Evolutionary conservation across 2,797 vertebrate genomes (phyloP), one percentile per base, ranked within the genome.

Genomic region (Cossypha heuglini): DNA sequence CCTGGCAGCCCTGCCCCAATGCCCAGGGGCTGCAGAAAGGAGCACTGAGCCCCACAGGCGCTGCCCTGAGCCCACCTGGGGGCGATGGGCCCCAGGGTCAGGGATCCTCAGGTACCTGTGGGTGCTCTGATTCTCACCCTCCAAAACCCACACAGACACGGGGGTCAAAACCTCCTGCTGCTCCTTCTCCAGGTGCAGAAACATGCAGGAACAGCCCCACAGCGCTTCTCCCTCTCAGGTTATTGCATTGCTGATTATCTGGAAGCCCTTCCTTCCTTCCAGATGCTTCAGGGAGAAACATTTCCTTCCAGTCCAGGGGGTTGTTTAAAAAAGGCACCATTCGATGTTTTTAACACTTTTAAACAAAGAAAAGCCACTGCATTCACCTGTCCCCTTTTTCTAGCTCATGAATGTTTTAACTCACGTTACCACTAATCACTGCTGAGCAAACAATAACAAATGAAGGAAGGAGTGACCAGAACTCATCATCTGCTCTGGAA

Each of bases 301-400:
- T 35, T 59, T 69, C 89, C 62, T 35, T 59, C 4, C 64, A 94
- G 45, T 54, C 68, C 73, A n/a, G 64, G 51, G 24, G 59, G 57
- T 20, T 48, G 38, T 55, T 86, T 1, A 24, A 38, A 73, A 91
- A 97, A 97, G 96, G 97, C 96, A 97, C 97, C 74, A 2, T 86
- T 91, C 29, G 8, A n/a, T 64, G 63, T 40, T 80, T 92, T 62
- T 57, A 81, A 68, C 28, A 52, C 74, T 96, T 80, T 72, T 35
- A 51, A 74, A 64, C 29, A 57, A 63, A 64, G 43, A 45, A 78
- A 90, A 90, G 59, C 63, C 52, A n/a, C 88, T 79, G 68, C 57
- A 2, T 68, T 63, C 74, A 21, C 48, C 40, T 40, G 61, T 90
- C 76, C 48, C 54, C 40, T 58, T 67, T 58, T 55, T 26, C 42